A percentile compares a stretch with the other conserved stretches of the same genome.
Conservation (phyloP, 1,140 invertebrate species). For the Drosophila lowei region DNA sequence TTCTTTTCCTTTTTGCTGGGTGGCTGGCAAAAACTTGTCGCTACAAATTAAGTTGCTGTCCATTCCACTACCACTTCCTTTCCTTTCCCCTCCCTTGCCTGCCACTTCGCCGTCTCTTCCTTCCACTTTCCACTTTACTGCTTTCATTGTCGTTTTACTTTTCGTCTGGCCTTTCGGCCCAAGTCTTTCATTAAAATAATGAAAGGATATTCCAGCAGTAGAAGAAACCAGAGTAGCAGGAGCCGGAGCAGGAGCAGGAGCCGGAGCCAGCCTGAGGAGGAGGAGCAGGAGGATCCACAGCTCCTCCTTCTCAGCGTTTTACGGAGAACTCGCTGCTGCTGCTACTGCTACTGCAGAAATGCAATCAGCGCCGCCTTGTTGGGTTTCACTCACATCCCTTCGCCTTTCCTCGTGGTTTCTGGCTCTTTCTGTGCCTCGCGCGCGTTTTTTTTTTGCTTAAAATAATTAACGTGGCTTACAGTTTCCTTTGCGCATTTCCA, state of each 20-base stretch:
- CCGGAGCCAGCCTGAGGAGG: slow-evolving; percentile 15
- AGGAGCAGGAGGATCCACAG: no score
- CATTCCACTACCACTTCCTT: slow-evolving; percentile 1
- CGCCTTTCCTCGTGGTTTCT: slow-evolving; percentile 10
- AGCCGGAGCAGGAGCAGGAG: slow-evolving; percentile 8
- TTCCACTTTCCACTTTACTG: no score
- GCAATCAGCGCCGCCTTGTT: slow-evolving; percentile 67
- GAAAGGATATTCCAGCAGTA: slow-evolving; percentile 55
- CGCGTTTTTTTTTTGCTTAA: slow-evolving; percentile 49
- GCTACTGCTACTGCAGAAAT: slow-evolving; percentile 47
- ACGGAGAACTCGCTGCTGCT: no score
- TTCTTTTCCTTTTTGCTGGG: background rate
- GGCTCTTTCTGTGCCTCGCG: no score
- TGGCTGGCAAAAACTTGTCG: slow-evolving; percentile 14
- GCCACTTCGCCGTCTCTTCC: background rate
- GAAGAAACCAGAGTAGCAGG: slow-evolving; percentile 2
- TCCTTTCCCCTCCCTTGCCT: background rate
- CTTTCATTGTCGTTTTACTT: slow-evolving; percentile 1
- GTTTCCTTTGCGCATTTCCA: slow-evolving; percentile 60
- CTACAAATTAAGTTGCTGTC: slow-evolving; percentile 62
- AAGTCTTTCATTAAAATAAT: slow-evolving; percentile 73
- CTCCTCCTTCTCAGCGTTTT: no score
- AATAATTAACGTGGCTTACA: slow-evolving; percentile 73
- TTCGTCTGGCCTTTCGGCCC: slow-evolving; percentile 22
- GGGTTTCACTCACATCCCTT: slow-evolving; percentile 22